Conservation (phyloP, 2,113 vertebrate genomes). For the Origma solitaria region DNA sequence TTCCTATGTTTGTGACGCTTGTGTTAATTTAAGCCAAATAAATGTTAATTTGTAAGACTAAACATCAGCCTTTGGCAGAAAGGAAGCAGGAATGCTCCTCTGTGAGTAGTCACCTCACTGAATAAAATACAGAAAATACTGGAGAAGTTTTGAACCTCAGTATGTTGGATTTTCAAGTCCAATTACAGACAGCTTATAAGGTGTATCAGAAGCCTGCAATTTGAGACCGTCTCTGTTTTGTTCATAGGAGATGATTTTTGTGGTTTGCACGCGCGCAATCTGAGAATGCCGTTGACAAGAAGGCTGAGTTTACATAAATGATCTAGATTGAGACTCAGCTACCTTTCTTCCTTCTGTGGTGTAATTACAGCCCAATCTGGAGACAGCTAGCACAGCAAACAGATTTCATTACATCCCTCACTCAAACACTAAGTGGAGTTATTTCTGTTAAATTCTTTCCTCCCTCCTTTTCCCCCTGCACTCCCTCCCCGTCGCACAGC, state of each 20-base stretch:
- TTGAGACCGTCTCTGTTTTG: slow-evolving; percentile 75
- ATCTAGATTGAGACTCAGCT: slow-evolving; percentile 76
- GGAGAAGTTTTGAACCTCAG: slow-evolving; percentile 62
- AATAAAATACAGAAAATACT: slow-evolving; percentile 20
- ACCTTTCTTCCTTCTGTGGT: slow-evolving; percentile 80
- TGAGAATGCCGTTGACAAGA: slow-evolving; percentile 79
- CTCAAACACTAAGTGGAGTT: slow-evolving; percentile 73
- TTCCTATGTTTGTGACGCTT: slow-evolving; percentile 9
- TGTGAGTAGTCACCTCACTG: not conserved
- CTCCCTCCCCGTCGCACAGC: not conserved
- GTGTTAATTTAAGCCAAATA: not conserved
- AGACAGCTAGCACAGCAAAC: slow-evolving; percentile 83
- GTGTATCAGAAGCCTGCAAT: slow-evolving; percentile 66
- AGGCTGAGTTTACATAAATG: slow-evolving; percentile 84
- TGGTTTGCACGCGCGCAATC: slow-evolving; percentile 76
- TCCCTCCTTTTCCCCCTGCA: not conserved
- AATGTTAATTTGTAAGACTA: slow-evolving; percentile 24
- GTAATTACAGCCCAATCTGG: slow-evolving; percentile 89
- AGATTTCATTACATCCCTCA: slow-evolving; percentile 82
- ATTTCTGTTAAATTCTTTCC: slow-evolving; percentile 70
- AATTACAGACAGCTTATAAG: slow-evolving; percentile 61
- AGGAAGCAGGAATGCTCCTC: not conserved
- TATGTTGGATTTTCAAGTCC: slow-evolving; percentile 62
- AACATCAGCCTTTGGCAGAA: not conserved
- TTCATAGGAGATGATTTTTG: slow-evolving; percentile 81